Percentiles rank a stretch among this genome's conserved stretches.
These are phyloP conservation scores for Chloroclysta siterata DNA, from an alignment of 2,888 invertebrate genomes.

Conservation along the genomic window DNA sequence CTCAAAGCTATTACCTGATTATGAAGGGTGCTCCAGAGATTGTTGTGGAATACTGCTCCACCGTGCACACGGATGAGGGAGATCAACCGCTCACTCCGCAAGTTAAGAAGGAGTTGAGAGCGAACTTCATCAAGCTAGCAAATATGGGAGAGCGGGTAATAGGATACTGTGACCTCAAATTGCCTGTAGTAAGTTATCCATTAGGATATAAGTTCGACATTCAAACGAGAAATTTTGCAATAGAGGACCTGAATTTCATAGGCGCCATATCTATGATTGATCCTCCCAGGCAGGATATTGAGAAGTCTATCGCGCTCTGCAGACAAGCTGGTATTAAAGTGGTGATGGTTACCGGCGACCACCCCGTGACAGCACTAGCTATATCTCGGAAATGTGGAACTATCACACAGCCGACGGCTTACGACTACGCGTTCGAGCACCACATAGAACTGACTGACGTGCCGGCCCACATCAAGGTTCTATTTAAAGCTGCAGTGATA, in stretches of 20 bases:
- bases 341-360: slow-evolving; percentile 90
- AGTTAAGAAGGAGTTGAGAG: slow-evolving; percentile 83
- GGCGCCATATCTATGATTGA: slow-evolving; percentile 90
- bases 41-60: slow-evolving; percentile 87
- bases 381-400: slow-evolving; percentile 88
- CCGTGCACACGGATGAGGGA: slow-evolving; percentile 83
- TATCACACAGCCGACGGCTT: slow-evolving; percentile 87
- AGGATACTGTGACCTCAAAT: slow-evolving; percentile 90
- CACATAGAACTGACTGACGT: slow-evolving; percentile 83
- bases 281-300: slow-evolving; percentile 88
- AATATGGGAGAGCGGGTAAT: slow-evolving; percentile 94
- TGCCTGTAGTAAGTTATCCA: slow-evolving; percentile 83
- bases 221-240: slow-evolving; percentile 87
- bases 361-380: slow-evolving; percentile 89
- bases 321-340: slow-evolving; percentile 89
- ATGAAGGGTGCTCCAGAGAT: slow-evolving; percentile 93
- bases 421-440: slow-evolving; percentile 88
- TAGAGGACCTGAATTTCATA: slow-evolving; percentile 83
- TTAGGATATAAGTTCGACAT: slow-evolving; percentile 84
- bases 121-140: slow-evolving; percentile 90
- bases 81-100: slow-evolving; percentile 73
- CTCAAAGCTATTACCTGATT: slow-evolving; percentile 84
- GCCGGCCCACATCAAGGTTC: slow-evolving; percentile 71
- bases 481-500: slow-evolving; percentile 70
- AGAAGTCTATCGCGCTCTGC: slow-evolving; percentile 87